Base-by-base conservation (phyloP, 2,113 vertebrate genomes). In the Triplophysa tibetana region DNA sequence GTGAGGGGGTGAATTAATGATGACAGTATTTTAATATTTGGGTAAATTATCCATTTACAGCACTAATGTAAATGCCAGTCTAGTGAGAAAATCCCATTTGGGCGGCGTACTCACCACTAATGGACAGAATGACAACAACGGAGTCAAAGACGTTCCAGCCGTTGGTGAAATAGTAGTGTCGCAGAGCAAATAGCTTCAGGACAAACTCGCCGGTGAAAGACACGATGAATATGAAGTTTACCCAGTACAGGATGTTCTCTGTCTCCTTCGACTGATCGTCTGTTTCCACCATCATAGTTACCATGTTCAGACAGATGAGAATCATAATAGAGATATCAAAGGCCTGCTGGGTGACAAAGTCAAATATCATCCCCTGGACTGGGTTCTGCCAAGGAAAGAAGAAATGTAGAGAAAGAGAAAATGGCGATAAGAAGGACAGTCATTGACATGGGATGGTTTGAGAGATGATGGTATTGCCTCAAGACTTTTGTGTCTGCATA, bases 271-370 rank as follows among this genome's bases (percentile, higher is more conserved):
- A 95, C 84, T 99, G 97, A 0, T 96, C 95, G 3, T 99, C 98
- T 0, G 98, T 99, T 89, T 99, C 98, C 85, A 99, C 96, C 98
- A 99, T 99, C 98, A 99, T 99, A 6, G 98, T 99, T 75, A 99
- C 98, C 98, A 99, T 99, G 91, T 99, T 99, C 87, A 99, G 96
- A 93, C 96, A 98, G 85, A 99, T 99, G 77, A 99, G 94, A 16
- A 99, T 96, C 98, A 99, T 99, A 90, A 99, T 98, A 78, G 97
- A 92, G 7, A 99, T 99, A 83, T 99, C 98, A 0, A 99, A 99
- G 1, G 96, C 98, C 90, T 99, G 98, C 86, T 99, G 97, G 0
- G 96, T 99, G 62, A 99, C 97, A 69, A 99, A 96, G 90, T 99
- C 98, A 74, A 99, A 99, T 84, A 99, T 90, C 24, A 96, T 94